A percentile compares a stretch with the other conserved stretches of the same genome.
phyloP scores from a whole-genome alignment of 2,797 vertebrate genomes.

The Danio albolineatus region DNA sequence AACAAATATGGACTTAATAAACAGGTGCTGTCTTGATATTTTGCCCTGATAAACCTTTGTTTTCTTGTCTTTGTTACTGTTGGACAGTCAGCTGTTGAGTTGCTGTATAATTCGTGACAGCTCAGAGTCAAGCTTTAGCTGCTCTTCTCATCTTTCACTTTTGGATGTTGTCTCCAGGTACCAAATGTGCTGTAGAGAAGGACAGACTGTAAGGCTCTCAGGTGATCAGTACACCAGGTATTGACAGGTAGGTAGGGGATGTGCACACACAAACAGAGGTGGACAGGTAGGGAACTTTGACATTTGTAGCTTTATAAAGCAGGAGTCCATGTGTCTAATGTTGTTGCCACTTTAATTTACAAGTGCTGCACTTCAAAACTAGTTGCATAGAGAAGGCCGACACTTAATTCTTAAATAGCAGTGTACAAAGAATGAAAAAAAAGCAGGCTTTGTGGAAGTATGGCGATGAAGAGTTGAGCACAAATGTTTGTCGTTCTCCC shows the following conservation, averaged over 20 bases:
- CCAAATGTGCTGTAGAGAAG: constrained; percentile 57
- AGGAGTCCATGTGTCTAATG: neutral
- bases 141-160: constrained; percentile 46
- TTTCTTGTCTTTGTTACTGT: neutral
- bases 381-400: neutral
- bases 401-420: neutral
- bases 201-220: constrained; percentile 60
- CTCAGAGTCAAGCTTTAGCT: constrained; percentile 11
- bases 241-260: constrained; percentile 60
- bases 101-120: neutral
- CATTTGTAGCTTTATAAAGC: constrained; percentile 17
- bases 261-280: constrained; percentile 32
- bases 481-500: neutral
- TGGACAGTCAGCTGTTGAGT: constrained; percentile 1
- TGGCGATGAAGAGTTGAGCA: neutral
- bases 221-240: constrained; percentile 60
- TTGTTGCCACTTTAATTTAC: neutral
- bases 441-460: neutral
- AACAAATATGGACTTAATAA: neutral
- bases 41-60: constrained; percentile 5
- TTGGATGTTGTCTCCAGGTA: constrained; percentile 64
- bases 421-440: neutral
- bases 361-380: neutral
- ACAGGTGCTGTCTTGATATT: neutral
- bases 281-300: constrained; percentile 21